Percentiles rank a stretch among this genome's conserved stretches.
Conservation (phyloP, 2,888 invertebrate species). For the Caenorhabditis afra region DNA sequence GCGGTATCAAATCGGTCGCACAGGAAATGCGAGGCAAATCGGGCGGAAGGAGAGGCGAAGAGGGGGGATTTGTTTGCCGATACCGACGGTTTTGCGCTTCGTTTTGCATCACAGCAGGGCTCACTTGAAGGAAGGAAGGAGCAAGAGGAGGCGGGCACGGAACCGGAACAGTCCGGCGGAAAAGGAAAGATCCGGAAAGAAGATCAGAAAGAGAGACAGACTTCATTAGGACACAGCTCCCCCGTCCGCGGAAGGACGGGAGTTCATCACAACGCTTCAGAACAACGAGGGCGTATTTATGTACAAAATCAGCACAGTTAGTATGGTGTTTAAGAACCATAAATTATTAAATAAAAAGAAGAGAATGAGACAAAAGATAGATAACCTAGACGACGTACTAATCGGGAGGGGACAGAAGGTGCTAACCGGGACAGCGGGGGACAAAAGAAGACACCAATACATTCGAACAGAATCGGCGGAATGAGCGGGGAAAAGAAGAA, state of each 20-base stretch:
- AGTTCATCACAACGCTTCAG: constrained; percentile 22
- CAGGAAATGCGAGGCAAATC: background rate
- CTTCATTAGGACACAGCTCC: constrained; percentile 20
- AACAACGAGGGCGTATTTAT: constrained; percentile 16
- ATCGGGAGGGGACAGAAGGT: background rate
- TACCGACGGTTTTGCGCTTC: constrained; percentile 29
- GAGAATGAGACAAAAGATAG: too few relatives aligned
- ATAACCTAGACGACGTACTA: constrained; percentile 43
- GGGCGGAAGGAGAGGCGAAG: background rate
- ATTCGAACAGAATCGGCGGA: constrained; percentile 15
- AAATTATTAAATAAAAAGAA: constrained; percentile 28
- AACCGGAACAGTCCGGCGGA: constrained; percentile 5
- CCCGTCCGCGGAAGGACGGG: background rate
- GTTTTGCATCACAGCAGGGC: constrained; percentile 14
- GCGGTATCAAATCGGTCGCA: constrained; percentile 9
- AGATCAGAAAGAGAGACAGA: constrained; percentile 32
- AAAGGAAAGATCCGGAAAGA: constrained; percentile 40
- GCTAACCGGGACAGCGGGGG: constrained; percentile 31
- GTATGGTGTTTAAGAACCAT: background rate
- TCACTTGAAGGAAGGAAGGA: background rate
- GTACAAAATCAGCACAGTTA: constrained; percentile 18
- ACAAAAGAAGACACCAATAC: constrained; percentile 26
- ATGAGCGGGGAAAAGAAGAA: constrained; percentile 7
- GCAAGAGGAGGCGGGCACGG: background rate
- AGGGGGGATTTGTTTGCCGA: constrained; percentile 42